Conservation (phyloP, 2,113 vertebrate species). For the Cyphomyrus plagiostoma region DNA sequence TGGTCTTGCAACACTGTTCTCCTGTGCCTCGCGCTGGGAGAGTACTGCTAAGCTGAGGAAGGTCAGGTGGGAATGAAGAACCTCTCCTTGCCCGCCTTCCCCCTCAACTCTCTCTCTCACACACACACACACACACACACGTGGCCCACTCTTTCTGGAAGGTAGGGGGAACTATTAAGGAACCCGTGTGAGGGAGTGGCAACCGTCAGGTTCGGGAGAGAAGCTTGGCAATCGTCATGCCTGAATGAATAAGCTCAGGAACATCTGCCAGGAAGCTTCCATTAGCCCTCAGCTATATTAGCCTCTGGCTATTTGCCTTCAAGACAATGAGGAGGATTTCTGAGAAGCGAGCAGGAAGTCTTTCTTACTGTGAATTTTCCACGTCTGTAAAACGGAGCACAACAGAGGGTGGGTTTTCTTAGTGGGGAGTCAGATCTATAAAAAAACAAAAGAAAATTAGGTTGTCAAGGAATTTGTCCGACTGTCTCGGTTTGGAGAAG, state of each 20-base stretch:
- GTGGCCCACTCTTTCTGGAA: slow-evolving; percentile 24
- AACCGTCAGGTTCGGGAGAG: neutral
- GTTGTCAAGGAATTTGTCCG: neutral
- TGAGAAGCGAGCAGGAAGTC: neutral
- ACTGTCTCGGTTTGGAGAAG: neutral
- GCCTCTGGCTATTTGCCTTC: neutral
- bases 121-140: neutral
- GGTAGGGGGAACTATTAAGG: slow-evolving; percentile 54
- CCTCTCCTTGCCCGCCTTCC: neutral
- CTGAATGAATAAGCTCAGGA: neutral
- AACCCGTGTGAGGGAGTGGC: neutral
- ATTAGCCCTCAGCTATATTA: neutral
- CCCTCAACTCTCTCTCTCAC: neutral
- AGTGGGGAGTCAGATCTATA: neutral
- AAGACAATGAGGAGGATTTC: neutral
- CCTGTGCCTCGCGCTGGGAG: slow-evolving; percentile 9
- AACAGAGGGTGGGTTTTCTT: neutral
- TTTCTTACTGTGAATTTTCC: neutral
- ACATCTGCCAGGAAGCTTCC: neutral
- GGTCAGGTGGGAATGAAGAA: slow-evolving; percentile 21
- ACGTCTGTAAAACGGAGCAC: neutral
- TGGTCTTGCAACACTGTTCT: slow-evolving; percentile 61
- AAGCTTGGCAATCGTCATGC: neutral
- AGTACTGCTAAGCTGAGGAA: slow-evolving; percentile 5
- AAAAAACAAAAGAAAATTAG: neutral